These are phyloP conservation scores for Podilymbus podiceps DNA, from an alignment of 2,113 vertebrate genomes.

Conservation along the genomic window DNA sequence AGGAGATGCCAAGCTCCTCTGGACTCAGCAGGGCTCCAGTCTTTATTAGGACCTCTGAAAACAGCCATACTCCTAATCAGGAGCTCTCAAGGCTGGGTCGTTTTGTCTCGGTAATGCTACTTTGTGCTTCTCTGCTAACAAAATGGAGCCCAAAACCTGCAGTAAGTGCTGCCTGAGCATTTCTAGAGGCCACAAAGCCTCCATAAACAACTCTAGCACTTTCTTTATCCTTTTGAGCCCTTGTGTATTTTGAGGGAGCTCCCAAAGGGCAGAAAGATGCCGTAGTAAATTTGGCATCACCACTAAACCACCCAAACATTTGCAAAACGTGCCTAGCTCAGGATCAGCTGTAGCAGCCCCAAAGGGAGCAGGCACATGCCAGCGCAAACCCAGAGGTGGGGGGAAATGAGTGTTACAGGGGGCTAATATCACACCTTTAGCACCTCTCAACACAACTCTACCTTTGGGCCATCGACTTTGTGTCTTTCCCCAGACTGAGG, in stretches of 20 bases:
- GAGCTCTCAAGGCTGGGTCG: neutral
- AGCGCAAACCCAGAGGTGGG: neutral
- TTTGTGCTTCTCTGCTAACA: neutral
- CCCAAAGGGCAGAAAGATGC: neutral
- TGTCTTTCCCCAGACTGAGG: neutral
- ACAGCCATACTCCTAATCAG: neutral
- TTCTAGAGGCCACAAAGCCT: neutral
- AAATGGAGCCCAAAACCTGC: neutral
- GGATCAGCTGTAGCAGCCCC: neutral
- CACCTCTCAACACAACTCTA: neutral
- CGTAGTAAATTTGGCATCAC: neutral
- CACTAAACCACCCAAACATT: neutral
- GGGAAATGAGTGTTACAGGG: neutral
- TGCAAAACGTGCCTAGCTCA: neutral
- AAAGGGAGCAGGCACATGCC: neutral
- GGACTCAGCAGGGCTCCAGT: neutral
- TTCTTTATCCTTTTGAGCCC: neutral
- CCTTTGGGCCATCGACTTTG: neutral
- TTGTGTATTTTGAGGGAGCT: neutral
- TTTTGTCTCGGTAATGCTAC: neutral
- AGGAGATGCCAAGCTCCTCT: neutral
- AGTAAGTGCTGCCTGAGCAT: neutral
- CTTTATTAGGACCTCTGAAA: conserved; percentile 1
- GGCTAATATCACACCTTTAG: neutral
- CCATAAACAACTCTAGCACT: neutral